Base-by-base conservation (phyloP, 2,888 invertebrate genomes). In the Drepana falcataria region DNA sequence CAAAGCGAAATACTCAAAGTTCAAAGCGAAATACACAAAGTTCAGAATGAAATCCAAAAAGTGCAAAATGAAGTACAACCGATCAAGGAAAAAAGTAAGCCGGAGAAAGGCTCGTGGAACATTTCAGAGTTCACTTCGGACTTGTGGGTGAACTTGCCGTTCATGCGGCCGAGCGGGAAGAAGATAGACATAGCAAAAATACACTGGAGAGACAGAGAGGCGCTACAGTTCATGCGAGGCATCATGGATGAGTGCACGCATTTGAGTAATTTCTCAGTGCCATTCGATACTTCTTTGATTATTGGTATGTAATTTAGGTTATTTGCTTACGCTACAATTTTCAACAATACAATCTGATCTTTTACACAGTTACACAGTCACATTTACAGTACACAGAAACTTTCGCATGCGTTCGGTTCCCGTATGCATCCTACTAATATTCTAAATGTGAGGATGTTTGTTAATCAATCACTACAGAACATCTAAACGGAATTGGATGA, bases 191-290 rank as follows among this genome's bases (percentile, higher is more conserved):
- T 92, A 69, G 88, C 83, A 53, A 93, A 93, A 75, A 93, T 93
- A 54, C 95, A 95, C 66, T 94, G 93, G 93, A 92, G 94, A 64
- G 94, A 95, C 78, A 93, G 93, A 67, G 96, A 97, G 83, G 96
- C 97, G 0, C 70, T 97, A 54, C 96, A 96, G 86, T 98, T 99
- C 77, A 99, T 99, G 99, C 92, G 96, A 52, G 98, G 98, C 0
- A 95, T 99, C 66, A 99, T 99, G 99, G 99, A 99, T 77, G 98
- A 99, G 83, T 99, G 98, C 80, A 99, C 99, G 0, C 98, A 99
- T 87, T 91, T 99, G 48, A 96, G 95, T 64, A 98, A 99, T 85
- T 99, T 98, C 77, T 95, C 97, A 2, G 91, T 94, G 21, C 96
- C 96, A 0, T 94, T 94, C 52, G 99, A 99, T 76, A 96, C 98